Percentiles rank a stretch among this genome's conserved stretches.
phyloP scores from a whole-genome alignment of 2,113 vertebrate genomes.

The human (Homo sapiens) region DNA sequence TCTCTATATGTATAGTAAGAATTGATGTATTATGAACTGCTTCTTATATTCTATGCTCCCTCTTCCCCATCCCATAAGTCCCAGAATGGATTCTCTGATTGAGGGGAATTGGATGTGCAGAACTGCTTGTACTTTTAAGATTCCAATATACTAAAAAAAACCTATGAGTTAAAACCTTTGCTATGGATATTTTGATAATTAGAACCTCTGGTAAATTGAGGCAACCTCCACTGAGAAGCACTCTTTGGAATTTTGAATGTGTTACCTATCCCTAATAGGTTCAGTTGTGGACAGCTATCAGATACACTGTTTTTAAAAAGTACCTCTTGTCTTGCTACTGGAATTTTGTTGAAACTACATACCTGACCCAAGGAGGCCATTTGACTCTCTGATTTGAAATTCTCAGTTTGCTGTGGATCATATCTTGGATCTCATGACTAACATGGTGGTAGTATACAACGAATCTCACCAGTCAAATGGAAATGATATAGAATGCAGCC shows the following conservation, averaged over 20 bases:
- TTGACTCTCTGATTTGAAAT: neutral
- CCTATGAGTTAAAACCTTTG: too few species aligned
- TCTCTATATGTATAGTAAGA: neutral
- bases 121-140: neutral
- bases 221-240: neutral
- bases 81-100: neutral
- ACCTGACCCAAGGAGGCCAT: neutral
- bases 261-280: neutral
- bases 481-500: neutral
- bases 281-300: neutral
- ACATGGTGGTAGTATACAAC: neutral
- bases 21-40: too few species aligned
- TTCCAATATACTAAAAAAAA: too few species aligned
- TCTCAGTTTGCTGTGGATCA: neutral
- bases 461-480: neutral
- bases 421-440: neutral
- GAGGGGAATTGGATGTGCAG: neutral
- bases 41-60: too few species aligned
- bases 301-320: neutral
- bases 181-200: too few species aligned
- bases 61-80: too few species aligned
- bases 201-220: neutral
- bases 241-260: neutral
- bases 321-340: neutral
- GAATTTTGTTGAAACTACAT: neutral